Evolutionary conservation across 1,140 invertebrate species (phyloP).

Genomic region (Arctopsyche grandis): DNA sequence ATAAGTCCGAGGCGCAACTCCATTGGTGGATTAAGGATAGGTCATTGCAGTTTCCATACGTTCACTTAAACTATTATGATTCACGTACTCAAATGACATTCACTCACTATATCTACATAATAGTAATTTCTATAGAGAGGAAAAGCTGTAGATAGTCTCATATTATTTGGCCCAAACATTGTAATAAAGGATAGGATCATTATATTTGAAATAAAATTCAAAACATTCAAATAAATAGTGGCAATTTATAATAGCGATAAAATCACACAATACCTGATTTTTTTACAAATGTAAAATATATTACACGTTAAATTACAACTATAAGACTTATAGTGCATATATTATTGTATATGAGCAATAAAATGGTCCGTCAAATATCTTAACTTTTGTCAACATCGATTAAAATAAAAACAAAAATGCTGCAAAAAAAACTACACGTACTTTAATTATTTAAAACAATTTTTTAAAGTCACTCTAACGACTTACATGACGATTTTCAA

Average conservation of each 20-base stretch:
- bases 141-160: not conserved
- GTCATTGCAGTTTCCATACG: too few species aligned
- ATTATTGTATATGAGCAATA: conserved; percentile 9
- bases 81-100: too few species aligned
- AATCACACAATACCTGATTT: conserved; percentile 1
- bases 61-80: too few species aligned
- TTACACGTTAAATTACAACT: not conserved
- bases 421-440: too few species aligned
- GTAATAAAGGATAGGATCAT: too few species aligned
- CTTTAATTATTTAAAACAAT: not conserved
- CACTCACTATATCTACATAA: too few species aligned
- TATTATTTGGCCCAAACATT: too few species aligned
- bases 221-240: not conserved
- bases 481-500: not conserved
- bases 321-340: not conserved
- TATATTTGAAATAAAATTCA: too few species aligned
- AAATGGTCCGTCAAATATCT: conserved; percentile 8
- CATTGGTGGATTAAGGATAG: too few species aligned
- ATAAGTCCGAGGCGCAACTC: too few species aligned
- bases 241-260: not conserved
- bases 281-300: not conserved
- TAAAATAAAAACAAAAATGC: too few species aligned
- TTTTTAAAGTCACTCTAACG: not conserved
- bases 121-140: not conserved
- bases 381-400: not conserved